Base-by-base conservation (phyloP, 2,797 vertebrate genomes). In the Mormyrops boulengeri region DNA sequence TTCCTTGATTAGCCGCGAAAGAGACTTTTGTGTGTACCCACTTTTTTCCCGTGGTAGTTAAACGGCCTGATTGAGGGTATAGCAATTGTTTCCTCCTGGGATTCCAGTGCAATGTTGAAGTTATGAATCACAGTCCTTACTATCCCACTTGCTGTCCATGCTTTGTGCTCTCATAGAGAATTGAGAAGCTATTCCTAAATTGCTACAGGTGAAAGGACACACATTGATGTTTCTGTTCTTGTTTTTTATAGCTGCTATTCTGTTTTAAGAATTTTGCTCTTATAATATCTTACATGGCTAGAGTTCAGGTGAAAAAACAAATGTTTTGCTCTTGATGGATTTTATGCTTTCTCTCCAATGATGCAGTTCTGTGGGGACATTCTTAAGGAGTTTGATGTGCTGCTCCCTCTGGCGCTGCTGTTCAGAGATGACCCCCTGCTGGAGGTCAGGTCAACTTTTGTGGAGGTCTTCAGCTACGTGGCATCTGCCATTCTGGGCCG, bases 341-440 rank as follows among this genome's bases (percentile, higher is more conserved):
- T 85, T 44, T 53, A n/a, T 52, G 22, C 3, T 30, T 89, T 89
- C 3, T 4, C 62, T 30, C 26, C 77, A 86, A 26, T 34, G 47
- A 41, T 88, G 85, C 93, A 99, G 98, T 99, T 99, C 95, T 98
- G 97, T 93, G 96, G 93, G 93, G 95, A 97, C 89, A 94, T 98
- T 94, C 92, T 97, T 93, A 96, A 96, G 92, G 97, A 98, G 92
- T 94, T 98, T 88, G 97, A 99, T 93, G 94, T 94, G 90, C 94
- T 99, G 90, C 96, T 99, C 91, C 97, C 97, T 60, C 92, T 99
- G 94, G 98, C 97, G 90, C 93, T 96, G 93, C 97, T 97, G 90
- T 97, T 97, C 95, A 95, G 94, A 91, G 96, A 97, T 91, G 95
- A 94, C 92, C 94, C 95, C 90, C 95, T 98, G 91, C 96, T 97